Evolutionary conservation across 2,113 vertebrate genomes (phyloP), one percentile per base, ranked within the genome.

Genomic region (Barbus barbus): DNA sequence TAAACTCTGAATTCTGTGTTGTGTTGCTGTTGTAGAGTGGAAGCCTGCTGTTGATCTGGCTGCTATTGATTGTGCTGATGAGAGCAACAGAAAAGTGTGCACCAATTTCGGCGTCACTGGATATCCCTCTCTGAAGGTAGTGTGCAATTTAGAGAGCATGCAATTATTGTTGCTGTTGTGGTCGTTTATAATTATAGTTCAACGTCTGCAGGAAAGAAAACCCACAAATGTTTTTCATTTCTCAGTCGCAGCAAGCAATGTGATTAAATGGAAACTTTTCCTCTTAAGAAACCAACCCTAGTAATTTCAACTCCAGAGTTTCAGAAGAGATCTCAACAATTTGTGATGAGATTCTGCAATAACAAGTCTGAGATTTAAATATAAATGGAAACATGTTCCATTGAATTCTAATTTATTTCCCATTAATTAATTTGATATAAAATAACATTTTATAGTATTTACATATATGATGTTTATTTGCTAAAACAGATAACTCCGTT

Each of bases 51-150:
- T 96, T 75, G 87, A 91, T 0, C 79, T 95, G 79, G 93, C 92
- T 79, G 94, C 91, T 9, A 65, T 95, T 0, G 94, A 96, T 88
- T 96, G 95, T 71, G 92, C 91, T 3, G 61, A 83, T 0, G 63
- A 84, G 1, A 82, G 65, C 4, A 95, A 93, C 90, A 67, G 38
- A 9, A 60, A 81, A 46, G 36, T 92, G 41, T 96, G 95, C 89
- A 26, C 0, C 2, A 18, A 6, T 0, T 93, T 89, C 56, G 12
- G 53, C n/a, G 85, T 96, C 82, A 86, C 2, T 11, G 90, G 90
- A 3, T 96, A 90, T 81, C 95, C 95, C 1, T 90, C 92, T 0
- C 13, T 96, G 20, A 94, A 92, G 94, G 95, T 92, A 87, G 5
- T 3, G 13, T 58, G 72, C n/a, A 11, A 24, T 36, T 73, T 77